These are phyloP conservation scores for Dreissena polymorpha DNA, from an alignment of 1,140 invertebrate genomes.

Conservation along the genomic window DNA sequence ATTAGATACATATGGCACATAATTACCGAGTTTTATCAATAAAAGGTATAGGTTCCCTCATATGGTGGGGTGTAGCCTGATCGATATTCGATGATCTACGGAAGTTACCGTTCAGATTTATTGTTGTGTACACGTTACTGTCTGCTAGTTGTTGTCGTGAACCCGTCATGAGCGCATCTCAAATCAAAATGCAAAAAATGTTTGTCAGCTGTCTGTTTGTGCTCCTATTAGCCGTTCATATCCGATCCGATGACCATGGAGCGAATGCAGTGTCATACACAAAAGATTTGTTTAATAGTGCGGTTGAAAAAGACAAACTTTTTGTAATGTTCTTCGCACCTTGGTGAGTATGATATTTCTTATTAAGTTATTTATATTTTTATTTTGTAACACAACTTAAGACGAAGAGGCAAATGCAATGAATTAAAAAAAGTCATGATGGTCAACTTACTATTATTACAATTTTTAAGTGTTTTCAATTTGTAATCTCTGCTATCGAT, in stretches of 20 bases:
- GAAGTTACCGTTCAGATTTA: neutral
- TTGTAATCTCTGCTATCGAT: too few species aligned
- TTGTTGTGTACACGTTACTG: slow-evolving; percentile 44
- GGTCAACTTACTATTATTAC: too few species aligned
- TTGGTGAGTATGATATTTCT: slow-evolving; percentile 25
- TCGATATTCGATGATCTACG: neutral
- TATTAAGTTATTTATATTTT: neutral
- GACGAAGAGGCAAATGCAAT: too few species aligned
- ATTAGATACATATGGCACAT: neutral
- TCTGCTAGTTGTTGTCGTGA: neutral
- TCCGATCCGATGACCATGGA: slow-evolving; percentile 30
- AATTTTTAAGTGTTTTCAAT: too few species aligned
- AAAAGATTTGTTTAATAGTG: slow-evolving; percentile 29
- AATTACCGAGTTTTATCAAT: neutral
- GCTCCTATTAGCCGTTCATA: neutral
- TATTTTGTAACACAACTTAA: neutral
- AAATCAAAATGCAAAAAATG: slow-evolving; percentile 14
- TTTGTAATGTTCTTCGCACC: slow-evolving; percentile 55
- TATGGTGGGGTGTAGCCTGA: neutral
- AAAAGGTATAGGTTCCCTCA: too few species aligned
- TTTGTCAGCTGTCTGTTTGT: slow-evolving; percentile 18
- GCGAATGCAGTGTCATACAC: slow-evolving; percentile 27
- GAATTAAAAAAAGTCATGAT: too few species aligned
- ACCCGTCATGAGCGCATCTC: neutral
- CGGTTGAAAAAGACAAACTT: slow-evolving; percentile 10